A percentile compares a stretch with the other conserved stretches of the same genome.
phyloP scores from a whole-genome alignment of 2,113 vertebrate genomes.

The Hepsetus odoe region DNA sequence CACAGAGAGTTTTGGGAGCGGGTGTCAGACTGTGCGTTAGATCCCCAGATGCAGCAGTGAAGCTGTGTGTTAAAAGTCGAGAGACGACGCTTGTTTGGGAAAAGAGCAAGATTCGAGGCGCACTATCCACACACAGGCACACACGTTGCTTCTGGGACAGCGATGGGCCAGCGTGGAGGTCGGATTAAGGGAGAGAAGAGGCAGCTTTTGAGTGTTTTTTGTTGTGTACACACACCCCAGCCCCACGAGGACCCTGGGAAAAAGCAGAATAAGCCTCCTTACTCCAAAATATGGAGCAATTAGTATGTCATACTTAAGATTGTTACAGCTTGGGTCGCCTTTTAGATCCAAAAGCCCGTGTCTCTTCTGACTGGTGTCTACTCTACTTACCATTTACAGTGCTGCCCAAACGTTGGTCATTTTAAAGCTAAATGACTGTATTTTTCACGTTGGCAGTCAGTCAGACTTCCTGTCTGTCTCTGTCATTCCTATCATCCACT shows the following conservation, averaged over 20 bases:
- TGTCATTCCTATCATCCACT: not conserved
- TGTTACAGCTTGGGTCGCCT: not conserved
- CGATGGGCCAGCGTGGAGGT: not conserved
- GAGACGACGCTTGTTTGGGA: not conserved
- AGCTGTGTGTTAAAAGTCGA: conserved; percentile 5
- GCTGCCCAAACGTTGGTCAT: no score
- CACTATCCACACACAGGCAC: not conserved
- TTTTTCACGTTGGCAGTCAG: not conserved
- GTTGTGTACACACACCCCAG: not conserved
- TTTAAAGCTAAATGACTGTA: not conserved
- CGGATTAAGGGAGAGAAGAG: not conserved
- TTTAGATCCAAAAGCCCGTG: no score
- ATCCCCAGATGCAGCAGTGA: not conserved
- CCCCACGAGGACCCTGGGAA: not conserved
- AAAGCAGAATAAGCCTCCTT: not conserved
- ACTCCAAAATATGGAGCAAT: not conserved
- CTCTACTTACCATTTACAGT: no score
- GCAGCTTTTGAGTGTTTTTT: conserved; percentile 4
- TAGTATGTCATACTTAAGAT: not conserved
- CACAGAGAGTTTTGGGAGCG: not conserved
- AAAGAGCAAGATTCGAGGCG: not conserved
- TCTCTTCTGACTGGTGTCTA: no score
- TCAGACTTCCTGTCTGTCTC: not conserved
- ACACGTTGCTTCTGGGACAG: not conserved
- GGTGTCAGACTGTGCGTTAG: not conserved